Percentiles rank a stretch among this genome's conserved stretches.
Evolutionary conservation across 2,888 invertebrate genomes (phyloP).

Genomic region (Scrobipalpa costella): DNA sequence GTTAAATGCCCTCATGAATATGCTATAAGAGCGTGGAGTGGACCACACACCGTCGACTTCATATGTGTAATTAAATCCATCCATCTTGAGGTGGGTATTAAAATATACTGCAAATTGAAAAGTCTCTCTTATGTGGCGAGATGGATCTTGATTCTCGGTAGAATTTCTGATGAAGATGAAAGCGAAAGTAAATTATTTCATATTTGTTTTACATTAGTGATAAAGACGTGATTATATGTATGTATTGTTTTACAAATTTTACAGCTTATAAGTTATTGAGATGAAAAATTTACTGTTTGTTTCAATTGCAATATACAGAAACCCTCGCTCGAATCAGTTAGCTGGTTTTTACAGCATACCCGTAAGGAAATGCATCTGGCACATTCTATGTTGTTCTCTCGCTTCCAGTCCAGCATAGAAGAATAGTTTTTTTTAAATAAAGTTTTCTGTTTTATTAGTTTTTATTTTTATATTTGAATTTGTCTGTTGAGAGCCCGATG

Average conservation of each 20-base stretch:
- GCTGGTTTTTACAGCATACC: no score
- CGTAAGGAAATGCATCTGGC: no score
- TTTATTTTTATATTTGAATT: no score
- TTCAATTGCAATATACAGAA: no score
- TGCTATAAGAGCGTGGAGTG: background rate
- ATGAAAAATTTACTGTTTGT: background rate
- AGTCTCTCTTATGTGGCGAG: background rate
- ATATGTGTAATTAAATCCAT: conserved; percentile 10
- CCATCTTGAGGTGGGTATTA: conserved; percentile 11
- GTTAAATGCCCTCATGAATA: background rate
- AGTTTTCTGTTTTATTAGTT: background rate
- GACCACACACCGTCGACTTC: conserved; percentile 9
- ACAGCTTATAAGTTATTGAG: background rate
- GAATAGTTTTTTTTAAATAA: background rate
- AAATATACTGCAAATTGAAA: conserved; percentile 16
- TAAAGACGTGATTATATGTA: no score
- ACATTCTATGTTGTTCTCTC: no score
- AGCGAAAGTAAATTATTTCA: background rate
- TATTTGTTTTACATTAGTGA: background rate
- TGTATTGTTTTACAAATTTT: background rate
- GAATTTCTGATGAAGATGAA: conserved; percentile 3
- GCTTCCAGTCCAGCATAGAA: no score
- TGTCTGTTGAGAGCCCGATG: no score
- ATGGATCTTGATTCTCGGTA: background rate
- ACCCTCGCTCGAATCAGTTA: no score